Base-by-base conservation (phyloP, 1,140 invertebrate species). In the Vanessa atalanta region DNA sequence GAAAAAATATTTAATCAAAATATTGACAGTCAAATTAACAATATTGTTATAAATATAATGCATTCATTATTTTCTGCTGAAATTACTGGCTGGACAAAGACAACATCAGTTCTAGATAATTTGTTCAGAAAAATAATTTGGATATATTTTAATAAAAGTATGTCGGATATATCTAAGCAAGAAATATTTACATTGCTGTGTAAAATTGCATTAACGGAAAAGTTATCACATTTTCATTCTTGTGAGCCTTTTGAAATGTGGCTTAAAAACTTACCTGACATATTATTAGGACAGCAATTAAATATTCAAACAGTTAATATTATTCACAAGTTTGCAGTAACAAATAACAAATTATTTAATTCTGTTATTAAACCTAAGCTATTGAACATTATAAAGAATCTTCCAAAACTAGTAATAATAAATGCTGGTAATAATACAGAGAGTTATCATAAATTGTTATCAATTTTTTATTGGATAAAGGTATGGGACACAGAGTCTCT, bases 161-260 rank as follows among this genome's bases (percentile, higher is more conserved):
- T 87, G 5, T 70, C 81, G n/a, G 77, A 79, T 72, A 48, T 60
- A 13, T 86, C 88, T 55, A 90, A 89, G 74, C 89, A 93, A 65
- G 81, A 91, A 63, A 82, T 94, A 48, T 93, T 93, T 81, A 77
- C 82, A 57, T 79, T 94, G 60, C 75, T 94, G 37, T 93, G 93
- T 73, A 86, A 88, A 74, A 90, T 94, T 75, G 82, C 89, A 55
- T 79, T 93, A 47, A 93, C 91, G 83, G 83, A 87, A 70, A 89
- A 89, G 72, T 83, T 90, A 70, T 55, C 65, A 53, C 82, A 91
- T 81, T 91, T 93, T 74, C 90, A 93, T 79, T 69, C 75, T 9
- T 83, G 73, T 79, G 77, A 85, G 26, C 78, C 81, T 55, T 94
- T 89, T 82, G 80, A 90, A 66, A 74, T 73, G 26, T 94, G 93